phyloP scores from a whole-genome alignment of 2,113 vertebrate genomes.

The Pygoscelis antarcticus region DNA sequence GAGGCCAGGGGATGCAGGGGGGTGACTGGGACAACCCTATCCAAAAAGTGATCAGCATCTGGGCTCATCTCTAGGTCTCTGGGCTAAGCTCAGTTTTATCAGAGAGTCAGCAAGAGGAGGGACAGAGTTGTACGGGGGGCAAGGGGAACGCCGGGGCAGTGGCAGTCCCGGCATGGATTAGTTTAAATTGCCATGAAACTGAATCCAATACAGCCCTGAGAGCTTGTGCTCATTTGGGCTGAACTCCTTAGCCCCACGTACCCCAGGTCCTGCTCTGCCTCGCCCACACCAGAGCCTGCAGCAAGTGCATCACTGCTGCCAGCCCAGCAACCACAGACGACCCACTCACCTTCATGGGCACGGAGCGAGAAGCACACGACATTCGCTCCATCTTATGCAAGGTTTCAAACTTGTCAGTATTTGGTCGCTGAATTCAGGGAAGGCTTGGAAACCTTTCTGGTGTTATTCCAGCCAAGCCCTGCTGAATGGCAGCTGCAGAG shows the following conservation, averaged over 20 bases:
- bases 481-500: not conserved
- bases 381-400: not conserved
- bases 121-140: accelerated
- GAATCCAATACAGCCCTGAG: too few species aligned
- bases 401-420: not conserved
- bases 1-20: not conserved
- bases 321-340: not conserved
- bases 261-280: not conserved
- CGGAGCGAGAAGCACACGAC: not conserved
- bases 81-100: not conserved
- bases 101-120: not conserved
- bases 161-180: accelerated
- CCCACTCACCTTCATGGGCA: accelerated
- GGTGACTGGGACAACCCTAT: too few species aligned
- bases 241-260: accelerated
- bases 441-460: not conserved
- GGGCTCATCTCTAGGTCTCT: not conserved
- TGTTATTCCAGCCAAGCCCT: not conserved
- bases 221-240: too few species aligned
- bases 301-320: not conserved
- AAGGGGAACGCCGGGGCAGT: accelerated
- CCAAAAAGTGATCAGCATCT: accelerated
- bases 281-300: not conserved
- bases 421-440: not conserved
- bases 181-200: not conserved